Evolutionary conservation across 2,797 vertebrate species (phyloP).

Genomic region (Paratrypauchen microcephalus): DNA sequence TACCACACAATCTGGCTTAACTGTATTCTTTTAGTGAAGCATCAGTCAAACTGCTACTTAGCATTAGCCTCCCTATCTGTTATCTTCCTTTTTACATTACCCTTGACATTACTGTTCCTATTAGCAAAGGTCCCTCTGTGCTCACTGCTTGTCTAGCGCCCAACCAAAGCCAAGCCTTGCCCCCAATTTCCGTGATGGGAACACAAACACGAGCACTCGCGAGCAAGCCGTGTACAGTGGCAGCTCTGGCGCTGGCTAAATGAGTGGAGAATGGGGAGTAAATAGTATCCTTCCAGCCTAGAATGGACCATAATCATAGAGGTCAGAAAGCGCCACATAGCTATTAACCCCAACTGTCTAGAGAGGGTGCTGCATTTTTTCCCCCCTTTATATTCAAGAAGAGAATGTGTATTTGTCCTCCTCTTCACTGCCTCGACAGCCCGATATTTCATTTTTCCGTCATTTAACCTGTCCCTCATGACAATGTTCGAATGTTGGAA

Average conservation of each 20-base stretch:
- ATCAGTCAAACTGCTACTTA: conserved; percentile 54
- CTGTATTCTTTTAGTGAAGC: too few relatives aligned
- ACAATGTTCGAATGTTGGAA: conserved; percentile 42
- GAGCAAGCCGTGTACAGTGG: conserved; percentile 7
- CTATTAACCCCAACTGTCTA: conserved; percentile 33
- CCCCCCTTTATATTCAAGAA: conserved; percentile 20
- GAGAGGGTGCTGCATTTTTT: background rate
- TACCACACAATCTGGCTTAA: background rate
- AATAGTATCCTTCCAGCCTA: conserved; percentile 26
- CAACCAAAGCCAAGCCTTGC: conserved; percentile 2
- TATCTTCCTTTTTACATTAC: conserved; percentile 56
- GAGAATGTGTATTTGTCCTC: conserved; percentile 8
- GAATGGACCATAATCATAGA: conserved; percentile 32
- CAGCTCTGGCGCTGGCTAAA: conserved; percentile 18
- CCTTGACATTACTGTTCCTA: conserved; percentile 47
- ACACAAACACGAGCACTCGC: conserved; percentile 24
- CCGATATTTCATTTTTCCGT: conserved; percentile 28
- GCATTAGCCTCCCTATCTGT: conserved; percentile 71
- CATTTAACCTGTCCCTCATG: conserved; percentile 21
- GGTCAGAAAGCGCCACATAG: conserved; percentile 21
- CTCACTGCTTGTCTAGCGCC: conserved; percentile 4
- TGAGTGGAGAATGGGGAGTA: conserved; percentile 36
- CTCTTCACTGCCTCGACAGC: conserved; percentile 1
- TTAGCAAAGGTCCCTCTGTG: conserved; percentile 41
- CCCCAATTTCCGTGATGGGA: conserved; percentile 29